Evolutionary conservation across 2,888 invertebrate species (phyloP), one percentile per base, ranked within the genome.

Genomic region (Buathra laborator): DNA sequence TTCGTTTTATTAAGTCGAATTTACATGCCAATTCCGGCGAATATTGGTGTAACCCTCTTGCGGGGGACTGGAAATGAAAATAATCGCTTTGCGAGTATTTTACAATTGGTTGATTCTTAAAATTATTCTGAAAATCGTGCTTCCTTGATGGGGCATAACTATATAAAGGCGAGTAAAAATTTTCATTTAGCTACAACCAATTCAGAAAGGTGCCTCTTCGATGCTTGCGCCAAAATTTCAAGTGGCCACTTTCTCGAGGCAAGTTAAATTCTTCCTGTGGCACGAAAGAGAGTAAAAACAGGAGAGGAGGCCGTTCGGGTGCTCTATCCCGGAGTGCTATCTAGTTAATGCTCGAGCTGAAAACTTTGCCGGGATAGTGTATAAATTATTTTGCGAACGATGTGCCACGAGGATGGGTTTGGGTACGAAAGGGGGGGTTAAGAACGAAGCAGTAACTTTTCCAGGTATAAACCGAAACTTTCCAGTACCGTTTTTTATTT

Each of bases 321-420:
- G 37, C 53, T 19, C 56, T 56, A 56, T 56, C 56, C 37, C 12
- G 19, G 56, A 64, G 59, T 14, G 44, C 67, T 72, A 71, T 76
- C 75, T 43, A 56, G 66, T 81, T 76, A 76, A 84, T 84, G 80
- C 84, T 76, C 70, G 59, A 76, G 76, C 64, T 46, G 44, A 56
- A 82, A 84, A 81, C 74, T 84, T 84, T 84, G 76, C 51, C 70
- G 48, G 71, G 68, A 72, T 80, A 85, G 74, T 71, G 80, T 64
- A 74, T 83, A 80, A 83, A 85, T 74, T 77, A 85, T 56, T 83
- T 82, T 77, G 80, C 82, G 56, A 83, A 83, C 76, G 62, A 84
- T 84, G 77, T 76, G 53, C 70, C 19, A 14, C 14, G 14, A 12
- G 48, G 76, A 56, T 29, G 64, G 66, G 56, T 48, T 37, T 7